A percentile compares a stretch with the other conserved stretches of the same genome.
Evolutionary conservation across 2,113 vertebrate genomes (phyloP).

Genomic region (Meles meles): DNA sequence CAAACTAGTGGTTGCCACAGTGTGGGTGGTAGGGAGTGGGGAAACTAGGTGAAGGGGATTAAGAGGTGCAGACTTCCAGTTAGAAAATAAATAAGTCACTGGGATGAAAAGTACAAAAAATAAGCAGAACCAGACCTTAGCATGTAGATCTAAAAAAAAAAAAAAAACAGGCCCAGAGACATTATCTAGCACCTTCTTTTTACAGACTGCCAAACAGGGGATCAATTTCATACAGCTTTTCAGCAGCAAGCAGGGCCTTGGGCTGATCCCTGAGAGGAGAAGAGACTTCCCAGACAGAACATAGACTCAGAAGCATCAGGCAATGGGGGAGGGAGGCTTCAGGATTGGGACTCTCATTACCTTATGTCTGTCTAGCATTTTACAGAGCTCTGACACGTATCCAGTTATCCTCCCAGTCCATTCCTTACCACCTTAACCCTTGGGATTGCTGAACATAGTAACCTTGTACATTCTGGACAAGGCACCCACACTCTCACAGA

Average conservation of each 20-base stretch:
- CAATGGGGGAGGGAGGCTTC: neutral
- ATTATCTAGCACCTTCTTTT: neutral
- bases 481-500: neutral
- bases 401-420: neutral
- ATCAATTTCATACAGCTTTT: neutral
- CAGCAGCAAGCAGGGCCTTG: neutral
- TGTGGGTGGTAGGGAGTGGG: neutral
- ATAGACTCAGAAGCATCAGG: neutral
- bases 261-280: neutral
- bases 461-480: neutral
- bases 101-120: neutral
- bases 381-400: neutral
- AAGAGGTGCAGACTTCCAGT: neutral
- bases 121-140: neutral
- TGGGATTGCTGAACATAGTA: neutral
- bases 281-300: neutral
- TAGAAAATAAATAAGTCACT: neutral
- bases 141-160: neutral
- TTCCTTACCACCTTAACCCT: neutral
- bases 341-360: neutral
- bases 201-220: neutral
- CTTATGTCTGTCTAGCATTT: neutral
- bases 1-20: neutral
- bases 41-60: neutral
- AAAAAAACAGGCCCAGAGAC: neutral